A percentile compares a stretch with the other conserved stretches of the same genome.
Conservation (phyloP, 2,797 vertebrate species). For the Rhinichthys osculus region DNA sequence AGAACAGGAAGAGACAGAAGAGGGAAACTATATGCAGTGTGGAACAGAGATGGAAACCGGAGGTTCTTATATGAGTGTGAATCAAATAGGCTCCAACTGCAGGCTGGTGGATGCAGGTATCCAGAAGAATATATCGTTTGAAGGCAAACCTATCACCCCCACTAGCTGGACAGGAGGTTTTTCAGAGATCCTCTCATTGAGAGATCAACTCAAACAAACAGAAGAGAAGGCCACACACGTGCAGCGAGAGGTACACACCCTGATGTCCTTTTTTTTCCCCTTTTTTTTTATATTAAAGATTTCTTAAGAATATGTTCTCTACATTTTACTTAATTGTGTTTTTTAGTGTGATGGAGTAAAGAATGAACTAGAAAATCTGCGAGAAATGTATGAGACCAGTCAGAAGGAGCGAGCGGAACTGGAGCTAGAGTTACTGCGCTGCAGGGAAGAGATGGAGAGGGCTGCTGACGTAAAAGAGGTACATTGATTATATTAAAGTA, state of each 20-base stretch:
- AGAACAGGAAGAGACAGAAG: constrained; percentile 66
- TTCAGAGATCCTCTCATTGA: constrained; percentile 79
- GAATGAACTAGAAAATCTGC: constrained; percentile 82
- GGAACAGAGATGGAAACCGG: constrained; percentile 58
- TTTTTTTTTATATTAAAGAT: too few species aligned
- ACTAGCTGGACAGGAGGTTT: constrained; percentile 76
- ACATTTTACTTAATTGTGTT: background rate
- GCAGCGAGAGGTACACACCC: constrained; percentile 76
- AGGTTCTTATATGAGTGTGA: constrained; percentile 74
- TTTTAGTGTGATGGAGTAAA: constrained; percentile 80
- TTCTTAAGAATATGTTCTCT: background rate
- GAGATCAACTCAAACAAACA: constrained; percentile 82
- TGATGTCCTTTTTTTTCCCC: background rate
- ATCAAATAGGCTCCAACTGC: constrained; percentile 70
- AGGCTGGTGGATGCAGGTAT: constrained; percentile 80
- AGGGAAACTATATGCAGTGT: constrained; percentile 9
- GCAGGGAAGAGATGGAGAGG: constrained; percentile 87
- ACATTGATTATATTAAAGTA: constrained; percentile 48
- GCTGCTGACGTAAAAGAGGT: constrained; percentile 70
- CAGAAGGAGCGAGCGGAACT: constrained; percentile 82
- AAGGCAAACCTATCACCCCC: constrained; percentile 77
- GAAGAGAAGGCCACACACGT: constrained; percentile 80
- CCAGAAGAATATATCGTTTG: constrained; percentile 85
- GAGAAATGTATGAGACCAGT: constrained; percentile 81
- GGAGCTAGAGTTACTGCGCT: constrained; percentile 85